A percentile compares a stretch with the other conserved stretches of the same genome.
These are phyloP conservation scores for Ochropleura leucogaster DNA, from an alignment of 2,888 invertebrate species.

Conservation along the genomic window DNA sequence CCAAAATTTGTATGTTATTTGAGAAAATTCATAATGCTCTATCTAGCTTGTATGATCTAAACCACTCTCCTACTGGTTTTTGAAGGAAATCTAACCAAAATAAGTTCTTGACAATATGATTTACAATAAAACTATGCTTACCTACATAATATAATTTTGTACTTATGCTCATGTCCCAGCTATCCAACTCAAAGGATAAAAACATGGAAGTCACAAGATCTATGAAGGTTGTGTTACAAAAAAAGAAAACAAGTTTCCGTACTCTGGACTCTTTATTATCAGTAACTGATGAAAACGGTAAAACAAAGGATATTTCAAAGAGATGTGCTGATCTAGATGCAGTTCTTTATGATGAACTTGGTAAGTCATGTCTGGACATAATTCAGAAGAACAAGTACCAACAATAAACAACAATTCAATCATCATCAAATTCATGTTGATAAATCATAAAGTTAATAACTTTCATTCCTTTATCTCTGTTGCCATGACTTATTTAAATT, in stretches of 20 bases:
- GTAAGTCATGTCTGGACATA: constrained; percentile 68
- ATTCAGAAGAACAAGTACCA: background rate
- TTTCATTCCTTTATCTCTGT: background rate
- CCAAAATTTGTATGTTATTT: background rate
- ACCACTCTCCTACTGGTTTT: background rate
- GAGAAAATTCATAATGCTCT: background rate
- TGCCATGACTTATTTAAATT: no score
- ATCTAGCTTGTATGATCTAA: background rate
- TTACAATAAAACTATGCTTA: background rate
- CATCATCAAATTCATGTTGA: background rate
- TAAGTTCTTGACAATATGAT: background rate
- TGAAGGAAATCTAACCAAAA: background rate
- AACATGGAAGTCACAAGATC: constrained; percentile 92
- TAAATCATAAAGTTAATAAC: constrained; percentile 5
- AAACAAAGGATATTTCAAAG: constrained; percentile 91
- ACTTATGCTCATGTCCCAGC: constrained; percentile 80
- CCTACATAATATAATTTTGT: no score
- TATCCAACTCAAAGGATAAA: constrained; percentile 91
- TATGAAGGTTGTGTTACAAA: constrained; percentile 91
- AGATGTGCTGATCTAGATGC: constrained; percentile 93
- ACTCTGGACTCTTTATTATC: constrained; percentile 93
- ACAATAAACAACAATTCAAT: background rate
- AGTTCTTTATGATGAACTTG: constrained; percentile 92
- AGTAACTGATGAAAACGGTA: constrained; percentile 85
- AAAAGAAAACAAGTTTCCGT: constrained; percentile 91